Percentiles rank a stretch among this genome's conserved stretches.
Conservation (phyloP, 2,888 invertebrate species). For the Drosophila mettleri region DNA sequence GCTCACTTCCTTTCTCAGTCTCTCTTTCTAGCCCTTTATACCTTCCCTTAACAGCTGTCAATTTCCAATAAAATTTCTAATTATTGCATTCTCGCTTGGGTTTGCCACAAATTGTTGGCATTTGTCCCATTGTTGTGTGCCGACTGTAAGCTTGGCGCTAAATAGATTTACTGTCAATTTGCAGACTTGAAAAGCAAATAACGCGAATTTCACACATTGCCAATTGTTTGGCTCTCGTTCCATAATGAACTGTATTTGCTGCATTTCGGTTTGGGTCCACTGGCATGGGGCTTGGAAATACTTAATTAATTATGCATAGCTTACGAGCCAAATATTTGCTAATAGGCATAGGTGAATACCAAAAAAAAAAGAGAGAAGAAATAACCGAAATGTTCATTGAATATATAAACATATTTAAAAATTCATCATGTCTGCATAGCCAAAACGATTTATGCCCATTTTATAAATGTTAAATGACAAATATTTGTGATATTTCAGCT, state of each 20-base stretch:
- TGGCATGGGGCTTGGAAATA: conserved; percentile 16
- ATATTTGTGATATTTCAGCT: conserved; percentile 14
- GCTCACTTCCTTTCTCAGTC: too few species aligned
- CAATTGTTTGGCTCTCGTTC: conserved; percentile 33
- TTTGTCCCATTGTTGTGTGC: conserved; percentile 13
- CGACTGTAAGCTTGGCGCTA: conserved; percentile 13
- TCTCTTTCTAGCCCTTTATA: neutral
- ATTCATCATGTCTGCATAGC: conserved; percentile 32
- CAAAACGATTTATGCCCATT: conserved; percentile 6
- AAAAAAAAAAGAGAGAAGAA: conserved; percentile 1
- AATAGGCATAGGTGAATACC: conserved; percentile 26
- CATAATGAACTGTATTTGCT: conserved; percentile 47
- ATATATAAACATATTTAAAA: conserved; percentile 40
- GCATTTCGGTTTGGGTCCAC: neutral
- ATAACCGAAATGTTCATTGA: neutral
- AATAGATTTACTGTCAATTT: conserved; percentile 31
- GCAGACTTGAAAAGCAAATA: conserved; percentile 9
- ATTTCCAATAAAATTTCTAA: neutral
- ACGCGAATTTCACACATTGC: conserved; percentile 19
- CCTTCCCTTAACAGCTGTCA: neutral
- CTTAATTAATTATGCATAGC: conserved; percentile 70
- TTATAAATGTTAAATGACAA: conserved; percentile 17
- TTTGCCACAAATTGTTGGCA: neutral
- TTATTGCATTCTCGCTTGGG: neutral
- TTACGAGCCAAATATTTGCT: conserved; percentile 33